Percentiles rank a stretch among this genome's conserved stretches.
Evolutionary conservation across 92 coral and sea anemone species (phyloP).

Genomic region (Epizoanthus illoricatus): DNA sequence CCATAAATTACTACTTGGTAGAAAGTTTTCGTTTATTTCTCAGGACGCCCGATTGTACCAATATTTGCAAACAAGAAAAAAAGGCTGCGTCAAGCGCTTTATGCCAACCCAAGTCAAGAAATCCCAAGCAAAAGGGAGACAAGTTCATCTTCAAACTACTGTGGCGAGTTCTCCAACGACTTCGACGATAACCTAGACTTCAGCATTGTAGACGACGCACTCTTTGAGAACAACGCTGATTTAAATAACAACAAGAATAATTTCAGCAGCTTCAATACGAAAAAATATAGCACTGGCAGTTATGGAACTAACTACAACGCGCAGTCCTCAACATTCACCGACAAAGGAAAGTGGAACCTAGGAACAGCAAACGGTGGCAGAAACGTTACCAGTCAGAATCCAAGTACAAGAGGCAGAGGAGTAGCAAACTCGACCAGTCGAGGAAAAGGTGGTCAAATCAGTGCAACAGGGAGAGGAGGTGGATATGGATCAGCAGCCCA

Average conservation of each 20-base stretch:
- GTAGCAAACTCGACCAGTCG: conserved; percentile 12
- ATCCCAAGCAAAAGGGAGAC: conserved; percentile 7
- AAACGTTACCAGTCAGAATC: not conserved
- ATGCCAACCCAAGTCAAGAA: conserved; percentile 69
- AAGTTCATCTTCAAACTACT: not conserved
- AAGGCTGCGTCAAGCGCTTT: conserved; percentile 80
- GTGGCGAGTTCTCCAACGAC: conserved; percentile 6
- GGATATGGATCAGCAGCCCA: not conserved
- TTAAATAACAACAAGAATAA: conserved; percentile 1
- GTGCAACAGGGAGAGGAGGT: not conserved
- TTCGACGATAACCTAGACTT: conserved; percentile 13
- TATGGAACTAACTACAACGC: not conserved
- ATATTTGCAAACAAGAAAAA: conserved; percentile 81
- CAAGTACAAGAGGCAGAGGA: conserved; percentile 1
- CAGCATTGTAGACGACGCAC: not conserved
- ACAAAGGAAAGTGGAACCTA: not conserved
- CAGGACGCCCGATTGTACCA: conserved; percentile 66
- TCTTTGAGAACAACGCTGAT: not conserved
- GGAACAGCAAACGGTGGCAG: not conserved
- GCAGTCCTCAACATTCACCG: not conserved
- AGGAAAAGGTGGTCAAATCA: not conserved
- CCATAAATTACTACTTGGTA: too few species aligned
- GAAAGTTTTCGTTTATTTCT: not conserved
- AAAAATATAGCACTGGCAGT: not conserved
- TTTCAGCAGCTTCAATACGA: not conserved